Evolutionary conservation across 2,888 invertebrate genomes (phyloP).

Genomic region (Endomychus coccineus): DNA sequence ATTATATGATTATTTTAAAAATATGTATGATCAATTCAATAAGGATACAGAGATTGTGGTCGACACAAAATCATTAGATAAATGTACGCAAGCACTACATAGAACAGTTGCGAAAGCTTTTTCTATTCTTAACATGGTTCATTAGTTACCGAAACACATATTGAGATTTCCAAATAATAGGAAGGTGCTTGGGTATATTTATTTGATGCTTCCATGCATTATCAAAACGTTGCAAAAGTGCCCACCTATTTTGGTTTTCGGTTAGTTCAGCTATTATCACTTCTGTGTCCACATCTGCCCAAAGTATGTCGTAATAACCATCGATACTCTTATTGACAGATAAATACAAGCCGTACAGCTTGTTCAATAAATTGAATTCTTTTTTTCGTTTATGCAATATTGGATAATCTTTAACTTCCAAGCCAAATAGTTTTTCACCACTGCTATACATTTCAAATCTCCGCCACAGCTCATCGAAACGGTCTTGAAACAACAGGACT

Average conservation of each 20-base stretch:
- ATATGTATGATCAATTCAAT: no score
- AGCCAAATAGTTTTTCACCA: constrained; percentile 78
- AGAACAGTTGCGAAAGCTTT: no score
- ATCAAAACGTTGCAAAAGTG: no score
- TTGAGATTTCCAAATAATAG: no score
- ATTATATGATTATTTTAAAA: no score
- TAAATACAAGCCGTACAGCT: constrained; percentile 71
- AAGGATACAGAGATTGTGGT: no score
- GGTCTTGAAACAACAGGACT: constrained; percentile 65
- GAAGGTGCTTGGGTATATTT: no score
- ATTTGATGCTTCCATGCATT: no score
- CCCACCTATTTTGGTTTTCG: constrained; percentile 80
- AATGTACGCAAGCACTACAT: no score
- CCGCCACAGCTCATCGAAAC: constrained; percentile 77
- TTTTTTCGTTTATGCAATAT: constrained; percentile 69
- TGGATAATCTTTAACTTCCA: constrained; percentile 78
- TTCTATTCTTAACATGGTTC: no score
- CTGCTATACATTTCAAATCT: constrained; percentile 75
- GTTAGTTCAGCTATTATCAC: constrained; percentile 68
- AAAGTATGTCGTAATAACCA: constrained; percentile 77
- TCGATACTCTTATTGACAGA: constrained; percentile 80
- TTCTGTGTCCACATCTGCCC: constrained; percentile 78
- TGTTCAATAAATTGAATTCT: constrained; percentile 76
- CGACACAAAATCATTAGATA: no score
- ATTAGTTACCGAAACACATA: no score